phyloP scores from a whole-genome alignment of 2,113 vertebrate species.

The Oncorhynchus gorbuscha region DNA sequence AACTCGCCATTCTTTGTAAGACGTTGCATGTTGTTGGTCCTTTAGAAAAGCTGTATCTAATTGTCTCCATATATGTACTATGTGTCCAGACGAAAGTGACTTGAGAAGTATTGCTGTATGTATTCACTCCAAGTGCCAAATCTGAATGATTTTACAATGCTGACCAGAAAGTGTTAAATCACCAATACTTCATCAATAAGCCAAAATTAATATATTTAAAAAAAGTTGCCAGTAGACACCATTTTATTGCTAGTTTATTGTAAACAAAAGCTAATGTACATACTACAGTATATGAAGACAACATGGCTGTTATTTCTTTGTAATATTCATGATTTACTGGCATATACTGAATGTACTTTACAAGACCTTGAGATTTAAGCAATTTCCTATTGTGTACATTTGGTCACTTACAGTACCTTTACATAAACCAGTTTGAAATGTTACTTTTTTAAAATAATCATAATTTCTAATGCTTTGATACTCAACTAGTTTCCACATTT shows the following conservation, averaged over 20 bases:
- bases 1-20: slow-evolving; percentile 18
- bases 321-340: slow-evolving; percentile 2
- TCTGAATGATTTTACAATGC: background rate
- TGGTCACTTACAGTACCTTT: no score
- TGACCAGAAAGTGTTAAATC: slow-evolving; percentile 11
- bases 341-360: background rate
- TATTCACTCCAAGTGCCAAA: slow-evolving; percentile 50
- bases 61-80: background rate
- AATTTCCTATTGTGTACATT: no score
- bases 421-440: no score
- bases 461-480: no score
- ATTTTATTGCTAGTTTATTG: background rate
- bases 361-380: no score
- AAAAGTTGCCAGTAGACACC: background rate
- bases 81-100: background rate
- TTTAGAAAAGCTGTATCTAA: background rate
- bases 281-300: background rate
- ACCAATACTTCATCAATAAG: background rate
- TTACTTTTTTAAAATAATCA: no score
- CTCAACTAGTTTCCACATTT: no score
- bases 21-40: background rate
- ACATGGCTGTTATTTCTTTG: background rate
- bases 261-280: background rate
- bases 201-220: background rate
- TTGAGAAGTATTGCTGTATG: background rate